These are phyloP conservation scores for Protodeltote pygarga DNA, from an alignment of 2,888 invertebrate genomes.

Conservation along the genomic window DNA sequence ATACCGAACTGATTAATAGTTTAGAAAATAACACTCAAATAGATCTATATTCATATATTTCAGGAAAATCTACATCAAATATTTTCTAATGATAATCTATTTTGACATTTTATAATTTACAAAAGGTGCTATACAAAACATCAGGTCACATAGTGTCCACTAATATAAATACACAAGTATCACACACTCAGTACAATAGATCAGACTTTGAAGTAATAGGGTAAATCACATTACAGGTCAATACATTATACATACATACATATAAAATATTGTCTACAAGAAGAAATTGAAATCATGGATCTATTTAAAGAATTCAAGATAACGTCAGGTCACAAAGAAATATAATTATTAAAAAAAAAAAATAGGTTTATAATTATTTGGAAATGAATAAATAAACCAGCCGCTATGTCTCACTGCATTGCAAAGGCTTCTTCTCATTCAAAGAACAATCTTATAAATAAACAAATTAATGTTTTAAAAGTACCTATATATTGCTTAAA, in stretches of 20 bases:
- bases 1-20: no score
- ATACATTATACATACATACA: no score
- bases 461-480: no score
- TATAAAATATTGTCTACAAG: conserved; percentile 1
- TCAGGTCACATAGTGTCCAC: conserved; percentile 38
- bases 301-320: neutral
- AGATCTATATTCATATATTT: conserved; percentile 32
- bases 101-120: conserved; percentile 25
- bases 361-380: no score
- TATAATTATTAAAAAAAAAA: no score
- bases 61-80: conserved; percentile 39
- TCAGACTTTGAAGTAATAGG: conserved; percentile 48
- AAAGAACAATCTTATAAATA: no score
- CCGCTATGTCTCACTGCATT: no score
- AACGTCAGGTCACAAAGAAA: no score
- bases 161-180: conserved; percentile 43
- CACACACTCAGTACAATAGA: conserved; percentile 51
- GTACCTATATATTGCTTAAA: no score
- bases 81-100: no score
- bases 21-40: neutral
- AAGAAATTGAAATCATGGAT: conserved; percentile 6
- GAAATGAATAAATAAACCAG: no score
- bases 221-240: conserved; percentile 30
- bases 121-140: conserved; percentile 53
- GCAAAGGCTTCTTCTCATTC: no score